These are phyloP conservation scores for Tamandua tetradactyla DNA, from an alignment of 2,797 vertebrate species.

Conservation along the genomic window DNA sequence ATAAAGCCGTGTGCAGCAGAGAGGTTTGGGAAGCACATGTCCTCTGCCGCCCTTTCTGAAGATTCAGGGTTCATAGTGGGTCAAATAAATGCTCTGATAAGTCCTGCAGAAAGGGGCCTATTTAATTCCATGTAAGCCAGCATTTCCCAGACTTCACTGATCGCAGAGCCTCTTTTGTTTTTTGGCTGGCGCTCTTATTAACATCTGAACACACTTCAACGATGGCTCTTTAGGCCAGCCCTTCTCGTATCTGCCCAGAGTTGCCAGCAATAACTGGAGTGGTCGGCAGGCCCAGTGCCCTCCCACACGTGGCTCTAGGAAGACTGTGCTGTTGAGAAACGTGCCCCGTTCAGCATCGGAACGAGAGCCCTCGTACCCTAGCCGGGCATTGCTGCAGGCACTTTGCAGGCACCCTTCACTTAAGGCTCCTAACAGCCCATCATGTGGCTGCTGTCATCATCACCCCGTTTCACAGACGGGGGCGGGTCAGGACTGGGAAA, in stretches of 20 bases:
- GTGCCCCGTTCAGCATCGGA: too few relatives aligned
- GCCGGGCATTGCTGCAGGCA: neutral
- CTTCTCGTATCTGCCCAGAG: neutral
- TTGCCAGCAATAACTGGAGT: neutral
- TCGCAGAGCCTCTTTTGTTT: neutral
- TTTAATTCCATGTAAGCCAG: neutral
- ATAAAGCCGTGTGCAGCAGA: neutral
- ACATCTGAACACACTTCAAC: neutral
- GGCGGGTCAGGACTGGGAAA: neutral
- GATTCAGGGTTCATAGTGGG: neutral
- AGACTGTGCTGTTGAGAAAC: neutral
- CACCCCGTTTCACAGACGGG: neutral
- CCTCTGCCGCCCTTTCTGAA: neutral
- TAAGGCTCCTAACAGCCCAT: neutral
- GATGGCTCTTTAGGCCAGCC: neutral
- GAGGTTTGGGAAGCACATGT: neutral
- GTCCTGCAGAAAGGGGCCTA: neutral
- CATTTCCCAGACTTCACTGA: neutral
- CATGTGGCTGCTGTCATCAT: accelerated
- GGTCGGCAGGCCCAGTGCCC: neutral
- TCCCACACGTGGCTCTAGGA: neutral
- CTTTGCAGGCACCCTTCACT: neutral
- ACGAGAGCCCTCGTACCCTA: neutral
- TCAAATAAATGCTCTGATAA: constrained; percentile 4
- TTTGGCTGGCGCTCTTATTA: neutral